These are phyloP conservation scores for Dryobates pubescens DNA, from an alignment of 2,797 vertebrate species.

Conservation along the genomic window DNA sequence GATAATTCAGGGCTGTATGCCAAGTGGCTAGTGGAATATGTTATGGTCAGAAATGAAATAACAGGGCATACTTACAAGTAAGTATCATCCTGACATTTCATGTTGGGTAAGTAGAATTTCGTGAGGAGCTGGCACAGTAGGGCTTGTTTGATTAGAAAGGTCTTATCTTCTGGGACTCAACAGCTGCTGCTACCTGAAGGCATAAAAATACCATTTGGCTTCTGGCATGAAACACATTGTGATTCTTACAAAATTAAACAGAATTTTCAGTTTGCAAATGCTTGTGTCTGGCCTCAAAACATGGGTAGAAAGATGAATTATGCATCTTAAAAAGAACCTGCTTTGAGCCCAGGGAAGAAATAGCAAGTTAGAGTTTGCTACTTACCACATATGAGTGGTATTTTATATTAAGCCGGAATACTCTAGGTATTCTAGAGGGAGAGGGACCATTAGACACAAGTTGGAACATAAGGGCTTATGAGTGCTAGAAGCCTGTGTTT, in stretches of 20 bases:
- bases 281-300: not conserved
- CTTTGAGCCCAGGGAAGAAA: not conserved
- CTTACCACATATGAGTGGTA: not conserved
- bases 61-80: conserved; percentile 98
- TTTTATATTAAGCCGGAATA: not conserved
- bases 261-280: conserved; percentile 19
- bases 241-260: not conserved
- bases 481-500: not conserved
- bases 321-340: not conserved
- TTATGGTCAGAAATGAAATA: conserved; percentile 97
- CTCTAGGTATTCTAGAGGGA: not conserved
- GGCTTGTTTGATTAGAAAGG: conserved; percentile 28
- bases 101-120: conserved; percentile 56
- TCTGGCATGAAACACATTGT: conserved; percentile 12
- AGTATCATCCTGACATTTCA: conserved; percentile 69
- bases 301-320: not conserved
- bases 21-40: conserved; percentile 97
- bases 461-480: not conserved
- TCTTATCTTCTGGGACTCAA: not conserved
- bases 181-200: not conserved
- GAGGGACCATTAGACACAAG: not conserved
- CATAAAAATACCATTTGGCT: not conserved
- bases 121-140: not conserved
- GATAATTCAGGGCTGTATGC: conserved; percentile 98
- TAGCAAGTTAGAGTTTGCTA: not conserved